Percentiles rank a stretch among this genome's conserved stretches.
Conservation (phyloP, 1,140 invertebrate genomes). For the Yoshiicerus persimilis region DNA sequence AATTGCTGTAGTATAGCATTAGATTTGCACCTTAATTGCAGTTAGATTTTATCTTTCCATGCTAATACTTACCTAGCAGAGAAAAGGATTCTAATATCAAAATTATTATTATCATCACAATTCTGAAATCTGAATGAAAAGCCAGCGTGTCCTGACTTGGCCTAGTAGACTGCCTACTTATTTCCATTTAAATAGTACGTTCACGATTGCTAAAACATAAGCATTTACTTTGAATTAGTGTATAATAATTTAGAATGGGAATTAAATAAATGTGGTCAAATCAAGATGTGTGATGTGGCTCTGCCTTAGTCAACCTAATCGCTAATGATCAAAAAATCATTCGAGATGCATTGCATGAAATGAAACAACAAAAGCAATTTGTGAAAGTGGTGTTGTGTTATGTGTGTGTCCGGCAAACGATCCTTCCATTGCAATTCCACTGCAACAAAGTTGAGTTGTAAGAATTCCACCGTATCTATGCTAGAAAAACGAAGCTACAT, state of each 20-base stretch:
- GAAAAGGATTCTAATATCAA: not conserved
- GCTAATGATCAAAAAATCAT: not conserved
- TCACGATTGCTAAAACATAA: not conserved
- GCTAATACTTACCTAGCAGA: not conserved
- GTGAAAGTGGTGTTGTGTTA: not conserved
- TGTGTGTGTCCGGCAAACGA: not conserved
- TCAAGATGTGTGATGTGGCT: not conserved
- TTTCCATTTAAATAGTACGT: not conserved
- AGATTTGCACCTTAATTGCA: too few species aligned
- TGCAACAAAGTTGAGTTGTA: not conserved
- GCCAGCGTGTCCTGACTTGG: not conserved
- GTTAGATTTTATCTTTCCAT: too few species aligned
- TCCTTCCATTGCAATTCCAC: not conserved
- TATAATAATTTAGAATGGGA: not conserved
- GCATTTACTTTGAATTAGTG: not conserved
- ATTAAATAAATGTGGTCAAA: not conserved
- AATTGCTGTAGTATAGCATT: too few species aligned
- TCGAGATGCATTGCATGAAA: not conserved
- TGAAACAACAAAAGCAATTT: conserved; percentile 12
- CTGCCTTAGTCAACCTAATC: not conserved
- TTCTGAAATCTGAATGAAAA: not conserved
- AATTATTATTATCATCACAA: not conserved
- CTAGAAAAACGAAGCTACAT: too few species aligned
- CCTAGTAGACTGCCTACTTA: not conserved
- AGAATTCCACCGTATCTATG: too few species aligned